Evolutionary conservation across 2,113 vertebrate species (phyloP).

Genomic region (Seriola aureovittata): DNA sequence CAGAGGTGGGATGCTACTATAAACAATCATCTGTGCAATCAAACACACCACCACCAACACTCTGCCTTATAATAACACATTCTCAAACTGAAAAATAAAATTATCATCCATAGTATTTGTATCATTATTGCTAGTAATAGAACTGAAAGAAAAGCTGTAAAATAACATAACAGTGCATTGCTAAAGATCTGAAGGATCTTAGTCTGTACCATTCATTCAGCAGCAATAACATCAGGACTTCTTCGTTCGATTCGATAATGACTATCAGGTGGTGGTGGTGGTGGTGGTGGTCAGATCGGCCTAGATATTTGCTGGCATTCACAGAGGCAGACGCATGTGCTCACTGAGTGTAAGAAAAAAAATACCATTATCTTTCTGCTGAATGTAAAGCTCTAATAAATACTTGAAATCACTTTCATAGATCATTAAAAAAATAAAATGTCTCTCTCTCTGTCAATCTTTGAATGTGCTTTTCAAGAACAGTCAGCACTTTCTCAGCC

Average conservation of each 20-base stretch:
- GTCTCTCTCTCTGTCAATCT: background rate
- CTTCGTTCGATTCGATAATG: conserved; percentile 44
- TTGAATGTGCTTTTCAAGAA: conserved; percentile 13
- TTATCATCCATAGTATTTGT: conserved; percentile 44
- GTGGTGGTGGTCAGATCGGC: conserved; percentile 43
- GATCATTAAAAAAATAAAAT: conserved; percentile 45
- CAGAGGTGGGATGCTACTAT: conserved; percentile 78
- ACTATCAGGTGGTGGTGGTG: conserved; percentile 36
- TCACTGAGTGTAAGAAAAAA: conserved; percentile 6
- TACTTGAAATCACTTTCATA: background rate
- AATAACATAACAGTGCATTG: conserved; percentile 16
- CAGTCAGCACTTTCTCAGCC: conserved; percentile 6
- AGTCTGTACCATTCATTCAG: conserved; percentile 33
- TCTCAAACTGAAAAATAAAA: conserved; percentile 58
- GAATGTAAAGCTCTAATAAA: conserved; percentile 28
- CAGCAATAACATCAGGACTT: conserved; percentile 10
- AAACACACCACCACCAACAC: conserved; percentile 71
- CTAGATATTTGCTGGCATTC: conserved; percentile 45
- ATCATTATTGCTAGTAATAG: conserved; percentile 45
- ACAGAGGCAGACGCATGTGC: conserved; percentile 25
- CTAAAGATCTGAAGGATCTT: conserved; percentile 7
- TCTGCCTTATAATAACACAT: conserved; percentile 55
- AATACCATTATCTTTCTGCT: conserved; percentile 7
- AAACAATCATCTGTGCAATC: conserved; percentile 86
- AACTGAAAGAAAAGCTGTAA: conserved; percentile 24